These are phyloP conservation scores for Stenchaetothrips biformis DNA, from an alignment of 2,888 invertebrate genomes.

Conservation along the genomic window DNA sequence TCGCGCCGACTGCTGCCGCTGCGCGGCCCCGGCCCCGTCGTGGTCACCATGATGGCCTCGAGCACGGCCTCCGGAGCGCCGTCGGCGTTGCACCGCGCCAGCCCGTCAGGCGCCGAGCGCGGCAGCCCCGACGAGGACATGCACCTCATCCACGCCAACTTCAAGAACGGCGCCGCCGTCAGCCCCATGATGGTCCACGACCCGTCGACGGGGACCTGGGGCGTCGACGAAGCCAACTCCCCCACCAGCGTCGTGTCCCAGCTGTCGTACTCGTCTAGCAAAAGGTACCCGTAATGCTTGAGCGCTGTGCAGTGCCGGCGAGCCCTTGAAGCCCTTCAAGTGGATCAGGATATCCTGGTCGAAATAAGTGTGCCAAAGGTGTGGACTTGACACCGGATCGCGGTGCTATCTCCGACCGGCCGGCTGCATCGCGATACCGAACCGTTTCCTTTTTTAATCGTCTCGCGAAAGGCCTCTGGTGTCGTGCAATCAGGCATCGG, in stretches of 20 bases:
- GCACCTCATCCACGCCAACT: background rate
- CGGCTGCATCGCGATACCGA: too few relatives aligned
- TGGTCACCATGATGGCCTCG: background rate
- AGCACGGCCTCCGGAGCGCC: background rate
- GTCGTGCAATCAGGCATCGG: too few relatives aligned
- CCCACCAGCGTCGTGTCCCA: conserved; percentile 6
- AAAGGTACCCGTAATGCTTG: background rate
- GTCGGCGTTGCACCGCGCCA: background rate
- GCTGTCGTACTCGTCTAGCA: background rate
- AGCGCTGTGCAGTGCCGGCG: background rate
- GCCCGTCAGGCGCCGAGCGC: background rate
- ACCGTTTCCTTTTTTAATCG: too few relatives aligned
- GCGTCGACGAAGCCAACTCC: background rate
- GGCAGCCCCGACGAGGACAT: conserved; percentile 1
- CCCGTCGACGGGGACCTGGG: background rate
- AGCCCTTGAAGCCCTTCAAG: too few relatives aligned
- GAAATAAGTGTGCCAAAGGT: too few relatives aligned
- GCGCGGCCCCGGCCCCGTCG: background rate
- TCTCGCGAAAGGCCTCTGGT: too few relatives aligned
- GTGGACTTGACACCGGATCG: too few relatives aligned
- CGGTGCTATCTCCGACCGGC: too few relatives aligned
- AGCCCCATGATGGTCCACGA: background rate
- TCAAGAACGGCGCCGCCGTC: conserved; percentile 6
- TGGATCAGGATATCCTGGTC: too few relatives aligned
- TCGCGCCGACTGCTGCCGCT: background rate